Percentiles rank a stretch among this genome's conserved stretches.
Evolutionary conservation across 2,888 invertebrate genomes (phyloP).

Genomic region (Polydrusus cervinus): DNA sequence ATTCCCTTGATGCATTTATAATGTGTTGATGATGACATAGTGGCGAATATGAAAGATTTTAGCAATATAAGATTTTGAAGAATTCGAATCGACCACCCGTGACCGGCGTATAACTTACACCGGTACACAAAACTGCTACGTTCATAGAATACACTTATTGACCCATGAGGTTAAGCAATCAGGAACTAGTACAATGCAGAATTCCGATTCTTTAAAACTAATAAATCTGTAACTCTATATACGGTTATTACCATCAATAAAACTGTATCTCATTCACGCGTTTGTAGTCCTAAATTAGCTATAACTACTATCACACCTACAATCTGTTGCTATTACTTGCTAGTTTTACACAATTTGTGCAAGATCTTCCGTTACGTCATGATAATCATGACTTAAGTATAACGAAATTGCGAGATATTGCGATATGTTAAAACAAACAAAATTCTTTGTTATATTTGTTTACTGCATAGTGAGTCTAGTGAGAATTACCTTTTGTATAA

Average conservation of each 20-base stretch:
- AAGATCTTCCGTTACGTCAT: slow-evolving; percentile 6
- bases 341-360: slow-evolving; percentile 1
- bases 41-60: no score
- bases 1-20: no score
- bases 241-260: slow-evolving; percentile 21
- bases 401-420: slow-evolving; percentile 1
- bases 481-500: no score
- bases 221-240: slow-evolving; percentile 24
- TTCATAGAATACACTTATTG: no score
- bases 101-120: no score
- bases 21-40: no score
- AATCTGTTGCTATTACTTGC: slow-evolving; percentile 2
- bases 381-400: slow-evolving; percentile 11
- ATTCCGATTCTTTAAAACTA: neutral
- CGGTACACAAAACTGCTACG: no score
- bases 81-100: no score
- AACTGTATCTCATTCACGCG: slow-evolving; percentile 10
- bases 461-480: no score
- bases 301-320: slow-evolving; percentile 3
- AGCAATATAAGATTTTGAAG: no score
- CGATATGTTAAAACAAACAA: neutral
- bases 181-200: no score
- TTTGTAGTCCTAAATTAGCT: neutral
- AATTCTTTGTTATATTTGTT: neutral
- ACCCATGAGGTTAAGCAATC: no score